Evolutionary conservation across 2,888 invertebrate species (phyloP).

Genomic region (Malthinus seriepunctatus): DNA sequence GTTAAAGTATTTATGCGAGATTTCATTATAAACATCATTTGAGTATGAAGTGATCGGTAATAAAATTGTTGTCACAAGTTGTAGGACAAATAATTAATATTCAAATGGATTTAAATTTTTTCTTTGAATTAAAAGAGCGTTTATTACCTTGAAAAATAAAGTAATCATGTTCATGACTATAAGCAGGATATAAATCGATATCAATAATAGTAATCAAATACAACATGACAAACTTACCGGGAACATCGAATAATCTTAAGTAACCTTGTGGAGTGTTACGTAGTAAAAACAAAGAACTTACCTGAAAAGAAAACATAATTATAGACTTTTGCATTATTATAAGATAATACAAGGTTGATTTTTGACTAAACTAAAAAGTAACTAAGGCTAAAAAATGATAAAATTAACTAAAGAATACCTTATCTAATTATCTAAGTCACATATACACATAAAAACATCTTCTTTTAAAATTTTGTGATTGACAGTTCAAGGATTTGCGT

Average conservation of each 20-base stretch:
- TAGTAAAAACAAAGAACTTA: slow-evolving; percentile 39
- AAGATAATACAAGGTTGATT: slow-evolving; percentile 25
- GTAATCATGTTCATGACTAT: slow-evolving; percentile 14
- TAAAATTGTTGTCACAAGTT: no score
- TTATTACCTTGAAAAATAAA: slow-evolving; percentile 13
- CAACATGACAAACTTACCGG: slow-evolving; percentile 29
- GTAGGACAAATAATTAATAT: no score
- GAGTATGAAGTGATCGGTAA: no score
- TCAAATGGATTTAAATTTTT: no score
- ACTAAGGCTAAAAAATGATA: slow-evolving; percentile 9
- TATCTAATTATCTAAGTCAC: slow-evolving; percentile 21
- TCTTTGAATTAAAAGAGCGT: slow-evolving; percentile 1
- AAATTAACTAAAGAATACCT: slow-evolving; percentile 11
- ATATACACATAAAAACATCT: slow-evolving; percentile 18
- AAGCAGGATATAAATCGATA: slow-evolving; percentile 27
- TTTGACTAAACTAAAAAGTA: slow-evolving; percentile 15
- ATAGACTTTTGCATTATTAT: slow-evolving; percentile 25
- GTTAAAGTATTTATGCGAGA: no score
- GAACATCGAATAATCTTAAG: slow-evolving; percentile 31
- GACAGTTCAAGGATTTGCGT: slow-evolving; percentile 22
- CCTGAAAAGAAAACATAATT: slow-evolving; percentile 40
- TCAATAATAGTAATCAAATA: slow-evolving; percentile 27
- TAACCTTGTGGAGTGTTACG: slow-evolving; percentile 35
- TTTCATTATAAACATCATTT: no score
- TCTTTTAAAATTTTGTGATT: slow-evolving; percentile 18